Base-by-base conservation (phyloP, 2,888 invertebrate species). In the Xylophagus ater region DNA sequence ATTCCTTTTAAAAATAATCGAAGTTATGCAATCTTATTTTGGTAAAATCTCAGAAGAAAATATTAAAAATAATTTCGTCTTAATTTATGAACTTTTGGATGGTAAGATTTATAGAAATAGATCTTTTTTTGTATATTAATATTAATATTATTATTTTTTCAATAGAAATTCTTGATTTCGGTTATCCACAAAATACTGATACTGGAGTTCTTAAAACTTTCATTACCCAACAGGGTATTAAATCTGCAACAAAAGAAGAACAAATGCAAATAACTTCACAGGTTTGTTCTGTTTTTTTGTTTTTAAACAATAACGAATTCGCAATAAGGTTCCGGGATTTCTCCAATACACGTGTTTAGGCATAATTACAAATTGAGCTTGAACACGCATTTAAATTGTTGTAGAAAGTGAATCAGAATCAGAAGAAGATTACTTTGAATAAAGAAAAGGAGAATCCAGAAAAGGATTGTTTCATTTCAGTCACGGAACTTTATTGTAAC, bases 41-140 rank as follows among this genome's bases (percentile, higher is more conserved):
- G 98, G 97, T 41, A 98, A 99, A 70, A 90, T 99, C 48, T 94
- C 96, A 0, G 98, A 99, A 62, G 98, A 99, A 63, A 99, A 98
- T 61, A 97, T 99, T 57, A 99, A 98, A 69, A 99, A 99, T 63
- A 99, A 99, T 67, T 99, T 99, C 70, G 98, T 99, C 13, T 76
- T 99, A 17, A 99, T 99, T 54, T 99, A 99, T 60, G 98, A 99
- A 67, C 70, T 99, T 50, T 74, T 99, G 40, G 98, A 99, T 70
- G 93, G 90, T 90, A 66, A 69, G 66, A n/a, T n/a, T n/a, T n/a
- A n/a, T n/a, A n/a, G n/a, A n/a, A n/a, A n/a, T 29, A 10, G 23
- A 15, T 39, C 28, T 3, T 20, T 29, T 18, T 10, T 14, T 29
- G 10, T 9, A n/a, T 6, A 13, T 9, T 23, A 3, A 4, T 15